These are phyloP conservation scores for Lepidurus apus DNA, from an alignment of 1,140 invertebrate species.

Conservation along the genomic window DNA sequence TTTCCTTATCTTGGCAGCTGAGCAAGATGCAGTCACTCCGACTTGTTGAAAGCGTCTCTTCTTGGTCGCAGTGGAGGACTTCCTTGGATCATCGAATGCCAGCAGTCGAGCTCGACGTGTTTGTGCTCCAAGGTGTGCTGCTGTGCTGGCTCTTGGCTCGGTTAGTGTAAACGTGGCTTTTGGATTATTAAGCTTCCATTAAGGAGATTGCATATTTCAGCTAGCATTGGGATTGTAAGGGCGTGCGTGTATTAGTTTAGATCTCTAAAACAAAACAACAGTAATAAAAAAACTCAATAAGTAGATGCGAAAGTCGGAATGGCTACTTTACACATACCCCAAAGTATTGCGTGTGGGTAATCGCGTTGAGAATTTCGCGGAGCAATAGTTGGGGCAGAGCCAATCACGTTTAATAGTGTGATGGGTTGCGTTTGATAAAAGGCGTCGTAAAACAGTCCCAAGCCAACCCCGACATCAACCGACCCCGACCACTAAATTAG, in stretches of 20 bases:
- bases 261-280: too few species aligned
- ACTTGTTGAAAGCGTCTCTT: not conserved
- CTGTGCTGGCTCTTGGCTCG: not conserved
- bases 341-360: too few species aligned
- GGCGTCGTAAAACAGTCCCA: not conserved
- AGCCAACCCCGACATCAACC: not conserved
- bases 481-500: not conserved
- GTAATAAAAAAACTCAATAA: too few species aligned
- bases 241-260: too few species aligned
- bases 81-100: constrained; percentile 8
- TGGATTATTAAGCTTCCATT: too few species aligned
- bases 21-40: not conserved
- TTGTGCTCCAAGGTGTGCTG: not conserved
- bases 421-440: constrained; percentile 19
- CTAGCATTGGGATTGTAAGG: too few species aligned
- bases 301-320: too few species aligned
- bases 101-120: constrained; percentile 13
- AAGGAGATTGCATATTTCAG: too few species aligned
- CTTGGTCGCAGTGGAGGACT: not conserved
- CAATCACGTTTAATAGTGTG: not conserved
- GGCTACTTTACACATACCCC: too few species aligned
- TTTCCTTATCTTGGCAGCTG: not conserved
- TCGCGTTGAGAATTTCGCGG: too few species aligned
- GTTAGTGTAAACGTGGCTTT: not conserved
- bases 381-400: not conserved